Percentiles rank a stretch among this genome's conserved stretches.
Evolutionary conservation across 2,797 vertebrate species (phyloP).

Genomic region (Eulemur albifrons): DNA sequence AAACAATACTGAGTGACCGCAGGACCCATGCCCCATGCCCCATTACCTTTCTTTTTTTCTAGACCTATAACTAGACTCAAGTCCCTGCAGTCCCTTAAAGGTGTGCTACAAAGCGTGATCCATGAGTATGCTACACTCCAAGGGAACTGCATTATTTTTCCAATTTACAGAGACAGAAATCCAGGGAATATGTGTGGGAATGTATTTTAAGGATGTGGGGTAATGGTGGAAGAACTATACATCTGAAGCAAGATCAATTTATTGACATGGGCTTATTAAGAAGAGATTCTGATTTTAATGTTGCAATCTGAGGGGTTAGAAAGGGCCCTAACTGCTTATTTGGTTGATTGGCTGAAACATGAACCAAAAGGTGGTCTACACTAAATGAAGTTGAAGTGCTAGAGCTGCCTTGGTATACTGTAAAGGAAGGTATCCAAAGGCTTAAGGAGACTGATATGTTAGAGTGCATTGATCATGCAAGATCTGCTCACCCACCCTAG

Average conservation of each 20-base stretch:
- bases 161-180: neutral
- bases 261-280: neutral
- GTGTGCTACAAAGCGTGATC: neutral
- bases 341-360: neutral
- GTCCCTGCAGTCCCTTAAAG: too few species aligned
- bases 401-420: neutral
- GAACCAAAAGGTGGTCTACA: neutral
- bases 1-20: too few species aligned
- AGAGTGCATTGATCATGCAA: neutral
- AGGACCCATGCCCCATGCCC: rapidly evolving
- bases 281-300: neutral
- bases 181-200: neutral
- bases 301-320: neutral
- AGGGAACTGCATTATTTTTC: neutral
- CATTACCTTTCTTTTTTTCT: neutral
- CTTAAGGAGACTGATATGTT: rapidly evolving
- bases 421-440: neutral
- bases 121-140: neutral
- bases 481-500: too few species aligned
- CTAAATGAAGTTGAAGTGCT: neutral
- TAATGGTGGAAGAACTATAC: too few species aligned
- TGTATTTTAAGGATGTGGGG: neutral
- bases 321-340: neutral
- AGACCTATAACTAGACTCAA: neutral
- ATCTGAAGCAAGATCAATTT: neutral